Conservation (phyloP, 2,797 vertebrate genomes). For the Tauraco hartlaubi region DNA sequence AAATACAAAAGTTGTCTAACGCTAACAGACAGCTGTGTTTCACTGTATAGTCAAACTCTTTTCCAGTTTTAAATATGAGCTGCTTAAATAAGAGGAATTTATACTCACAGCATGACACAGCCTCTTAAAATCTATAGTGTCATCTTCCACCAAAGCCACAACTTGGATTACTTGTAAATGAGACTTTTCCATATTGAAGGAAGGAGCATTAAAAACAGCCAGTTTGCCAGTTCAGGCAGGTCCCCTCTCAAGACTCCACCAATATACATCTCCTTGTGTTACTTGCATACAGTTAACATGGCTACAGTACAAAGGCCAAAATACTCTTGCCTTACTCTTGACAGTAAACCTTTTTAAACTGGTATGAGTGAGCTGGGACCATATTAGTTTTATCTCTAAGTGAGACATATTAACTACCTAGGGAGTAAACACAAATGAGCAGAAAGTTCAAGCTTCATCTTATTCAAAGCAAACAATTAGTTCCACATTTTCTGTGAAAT, state of each 20-base stretch:
- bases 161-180: background rate
- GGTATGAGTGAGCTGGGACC: background rate
- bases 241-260: background rate
- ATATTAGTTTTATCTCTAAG: background rate
- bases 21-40: background rate
- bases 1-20: background rate
- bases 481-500: background rate
- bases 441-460: background rate
- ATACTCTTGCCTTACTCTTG: background rate
- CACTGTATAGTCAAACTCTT: background rate
- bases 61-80: background rate
- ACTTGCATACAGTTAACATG: background rate
- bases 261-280: background rate
- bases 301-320: background rate
- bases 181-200: background rate
- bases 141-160: background rate
- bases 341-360: background rate
- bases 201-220: background rate
- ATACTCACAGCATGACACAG: background rate
- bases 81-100: background rate
- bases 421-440: background rate
- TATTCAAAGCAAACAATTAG: background rate
- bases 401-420: background rate
- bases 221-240: background rate
- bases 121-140: background rate